Base-by-base conservation (phyloP, 2,797 vertebrate species). In the Tiaroga cobitis region DNA sequence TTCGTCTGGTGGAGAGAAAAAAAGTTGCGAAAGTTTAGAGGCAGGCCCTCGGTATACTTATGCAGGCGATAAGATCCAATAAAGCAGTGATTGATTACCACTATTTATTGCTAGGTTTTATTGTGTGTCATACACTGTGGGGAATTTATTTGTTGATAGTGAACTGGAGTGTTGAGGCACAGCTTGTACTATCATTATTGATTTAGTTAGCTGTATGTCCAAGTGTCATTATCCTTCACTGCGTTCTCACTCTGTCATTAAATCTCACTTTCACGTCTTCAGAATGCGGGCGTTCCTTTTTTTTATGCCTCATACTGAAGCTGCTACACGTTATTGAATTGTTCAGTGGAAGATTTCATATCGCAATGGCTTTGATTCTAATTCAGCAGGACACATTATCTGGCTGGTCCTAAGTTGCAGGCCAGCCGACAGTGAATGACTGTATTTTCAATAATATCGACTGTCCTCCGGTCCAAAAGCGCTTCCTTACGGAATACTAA, bases 401-500 rank as follows among this genome's bases (percentile, higher is more conserved):
- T 91, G 90, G 89, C 90, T 77, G 43, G 77, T 85, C 75, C 77
- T 72, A 74, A 88, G 37, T 93, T 92, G 93, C 90, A 85, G 80
- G 73, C 78, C 72, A 86, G 92, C 89, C 89, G 93, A 92, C 91
- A 92, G 91, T 93, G 93, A 95, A 95, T 93, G 93, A 95, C 92
- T 93, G 92, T 87, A 92, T 94, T 95, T 88, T 93, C 93, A 94
- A 95, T 95, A 94, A 92, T 93, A 94, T 95, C 86, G 93, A 94
- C 93, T 92, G 91, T 91, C 63, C 79, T 65, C 26, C 51, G 90
- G 85, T 86, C 86, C 81, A 90, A 87, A 85, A 88, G 86, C 87
- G n/a, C 69, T 84, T 80, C 67, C 90, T 69, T 92, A 88, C 90
- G 85, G 93, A 93, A 94, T 94, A 91, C 92, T 89, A 90, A 94